These are phyloP conservation scores for Linnaemya tessellans DNA, from an alignment of 2,888 invertebrate genomes.

Conservation along the genomic window DNA sequence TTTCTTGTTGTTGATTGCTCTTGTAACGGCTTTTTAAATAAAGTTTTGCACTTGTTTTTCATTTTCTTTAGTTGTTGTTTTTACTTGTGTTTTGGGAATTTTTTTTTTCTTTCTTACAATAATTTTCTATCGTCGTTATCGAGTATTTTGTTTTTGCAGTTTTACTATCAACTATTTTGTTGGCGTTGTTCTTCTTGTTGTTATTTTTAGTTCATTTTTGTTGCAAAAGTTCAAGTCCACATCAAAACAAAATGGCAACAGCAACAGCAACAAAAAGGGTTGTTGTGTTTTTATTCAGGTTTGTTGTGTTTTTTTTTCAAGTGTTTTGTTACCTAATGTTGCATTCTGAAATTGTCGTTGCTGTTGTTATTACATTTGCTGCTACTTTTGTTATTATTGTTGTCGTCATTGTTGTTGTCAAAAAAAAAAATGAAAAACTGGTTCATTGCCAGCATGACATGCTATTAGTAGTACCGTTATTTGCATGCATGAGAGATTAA, in stretches of 20 bases:
- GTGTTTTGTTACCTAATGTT: constrained; percentile 66
- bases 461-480: constrained; percentile 44
- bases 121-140: constrained; percentile 14
- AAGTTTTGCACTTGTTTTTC: constrained; percentile 53
- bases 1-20: constrained; percentile 24
- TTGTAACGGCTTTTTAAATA: constrained; percentile 61
- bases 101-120: constrained; percentile 14
- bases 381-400: constrained; percentile 48
- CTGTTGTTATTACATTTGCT: constrained; percentile 27
- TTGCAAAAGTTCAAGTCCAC: constrained; percentile 73
- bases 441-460: constrained; percentile 72
- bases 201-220: constrained; percentile 45
- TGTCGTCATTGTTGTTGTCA: constrained; percentile 52
- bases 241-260: constrained; percentile 53
- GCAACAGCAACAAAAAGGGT: constrained; percentile 3
- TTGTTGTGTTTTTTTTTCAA: constrained; percentile 8
- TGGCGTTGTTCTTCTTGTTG: constrained; percentile 5
- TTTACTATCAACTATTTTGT: constrained; percentile 29
- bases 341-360: constrained; percentile 44
- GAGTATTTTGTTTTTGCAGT: constrained; percentile 32
- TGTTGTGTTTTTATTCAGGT: constrained; percentile 10
- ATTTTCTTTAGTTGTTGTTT: constrained; percentile 15
- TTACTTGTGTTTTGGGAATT: constrained; percentile 17
- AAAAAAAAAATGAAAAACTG: constrained; percentile 64
- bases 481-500: constrained; percentile 6